Conservation (phyloP, 2,888 invertebrate species). For the Dusona sp. region DNA sequence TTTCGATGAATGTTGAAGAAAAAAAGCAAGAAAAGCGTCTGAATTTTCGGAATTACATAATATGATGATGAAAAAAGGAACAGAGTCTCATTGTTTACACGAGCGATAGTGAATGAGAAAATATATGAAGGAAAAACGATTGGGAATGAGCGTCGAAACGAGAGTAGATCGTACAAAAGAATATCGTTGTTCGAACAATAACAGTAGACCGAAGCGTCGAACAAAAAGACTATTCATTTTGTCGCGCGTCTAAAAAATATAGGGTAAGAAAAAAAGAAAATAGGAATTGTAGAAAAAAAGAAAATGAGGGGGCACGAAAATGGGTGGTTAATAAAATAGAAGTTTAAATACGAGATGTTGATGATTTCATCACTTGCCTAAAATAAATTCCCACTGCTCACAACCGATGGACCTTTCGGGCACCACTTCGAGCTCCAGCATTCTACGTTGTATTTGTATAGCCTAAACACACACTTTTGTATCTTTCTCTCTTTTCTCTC, state of each 20-base stretch:
- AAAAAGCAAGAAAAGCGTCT: slow-evolving; percentile 26
- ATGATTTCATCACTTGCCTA: slow-evolving; percentile 90
- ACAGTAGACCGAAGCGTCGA: slow-evolving; percentile 12
- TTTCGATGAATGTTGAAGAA: slow-evolving; percentile 4
- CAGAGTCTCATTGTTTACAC: slow-evolving; percentile 78
- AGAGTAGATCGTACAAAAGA: background rate
- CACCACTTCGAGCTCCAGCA: slow-evolving; percentile 98
- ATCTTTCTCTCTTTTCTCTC: slow-evolving; percentile 51
- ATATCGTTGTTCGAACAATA: slow-evolving; percentile 7
- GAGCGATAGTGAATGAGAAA: slow-evolving; percentile 74
- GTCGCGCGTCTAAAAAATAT: slow-evolving; percentile 13
- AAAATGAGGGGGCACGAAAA: background rate
- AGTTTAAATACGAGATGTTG: slow-evolving; percentile 48
- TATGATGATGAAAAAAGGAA: slow-evolving; percentile 66
- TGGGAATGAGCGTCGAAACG: background rate
- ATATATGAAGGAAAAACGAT: background rate
- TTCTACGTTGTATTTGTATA: slow-evolving; percentile 82
- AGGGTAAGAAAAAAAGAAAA: background rate
- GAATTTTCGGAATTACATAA: slow-evolving; percentile 78
- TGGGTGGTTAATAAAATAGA: slow-evolving; percentile 8
- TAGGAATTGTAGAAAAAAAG: background rate
- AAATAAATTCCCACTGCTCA: slow-evolving; percentile 98
- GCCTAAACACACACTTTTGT: slow-evolving; percentile 36
- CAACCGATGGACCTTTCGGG: slow-evolving; percentile 98
- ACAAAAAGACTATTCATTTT: background rate